Conservation (phyloP, 2,797 vertebrate species). For the Florisuga fusca region DNA sequence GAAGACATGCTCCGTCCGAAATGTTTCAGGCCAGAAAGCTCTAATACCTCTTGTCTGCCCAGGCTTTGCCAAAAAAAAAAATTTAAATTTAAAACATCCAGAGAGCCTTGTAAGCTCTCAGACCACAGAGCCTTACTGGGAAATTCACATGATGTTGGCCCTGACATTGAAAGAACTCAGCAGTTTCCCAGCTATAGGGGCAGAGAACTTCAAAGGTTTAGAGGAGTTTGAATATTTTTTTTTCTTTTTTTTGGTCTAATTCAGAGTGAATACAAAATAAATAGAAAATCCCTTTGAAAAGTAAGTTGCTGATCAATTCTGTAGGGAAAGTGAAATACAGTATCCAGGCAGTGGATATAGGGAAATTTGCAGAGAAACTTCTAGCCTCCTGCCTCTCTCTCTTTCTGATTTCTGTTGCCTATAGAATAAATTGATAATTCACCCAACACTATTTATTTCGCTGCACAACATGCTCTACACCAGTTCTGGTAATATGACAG, state of each 20-base stretch:
- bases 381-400: too few species aligned
- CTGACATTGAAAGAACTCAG: background rate
- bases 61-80: background rate
- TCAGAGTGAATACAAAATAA: background rate
- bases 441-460: too few species aligned
- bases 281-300: too few species aligned
- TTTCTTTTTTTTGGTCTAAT: background rate
- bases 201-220: background rate
- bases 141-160: background rate
- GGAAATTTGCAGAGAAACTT: too few species aligned
- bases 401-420: too few species aligned
- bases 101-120: background rate
- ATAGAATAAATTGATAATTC: too few species aligned
- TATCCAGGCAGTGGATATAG: too few species aligned
- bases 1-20: background rate
- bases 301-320: too few species aligned
- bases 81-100: background rate
- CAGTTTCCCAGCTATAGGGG: background rate
- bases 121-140: background rate
- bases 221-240: background rate
- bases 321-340: too few species aligned
- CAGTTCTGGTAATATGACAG: too few species aligned
- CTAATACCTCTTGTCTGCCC: background rate
- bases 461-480: too few species aligned
- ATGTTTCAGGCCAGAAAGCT: background rate